Conservation (phyloP, 37 sponge, comb jelly and placozoan genomes). For the Mnemiopsis leidyi region DNA sequence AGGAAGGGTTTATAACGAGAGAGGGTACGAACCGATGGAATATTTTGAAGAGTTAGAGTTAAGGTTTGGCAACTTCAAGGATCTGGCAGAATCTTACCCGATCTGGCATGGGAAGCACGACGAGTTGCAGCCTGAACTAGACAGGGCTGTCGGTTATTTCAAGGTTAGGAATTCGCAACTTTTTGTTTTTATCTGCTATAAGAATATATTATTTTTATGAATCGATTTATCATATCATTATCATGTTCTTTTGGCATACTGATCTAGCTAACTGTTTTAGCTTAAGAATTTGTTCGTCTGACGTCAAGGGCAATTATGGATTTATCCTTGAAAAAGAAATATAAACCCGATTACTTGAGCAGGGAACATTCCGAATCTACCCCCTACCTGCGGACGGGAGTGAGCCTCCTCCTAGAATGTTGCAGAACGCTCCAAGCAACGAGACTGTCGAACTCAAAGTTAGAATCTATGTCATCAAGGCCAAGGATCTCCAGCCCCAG, state of each 20-base stretch:
- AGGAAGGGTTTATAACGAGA: constrained; percentile 28
- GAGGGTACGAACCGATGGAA: constrained; percentile 66
- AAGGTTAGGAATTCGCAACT: constrained; percentile 1
- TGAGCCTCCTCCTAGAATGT: constrained; percentile 65
- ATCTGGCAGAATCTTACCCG: constrained; percentile 62
- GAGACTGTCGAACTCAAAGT: constrained; percentile 45
- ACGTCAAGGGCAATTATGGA: too few relatives aligned
- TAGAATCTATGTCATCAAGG: constrained; percentile 59
- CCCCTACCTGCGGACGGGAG: constrained; percentile 62
- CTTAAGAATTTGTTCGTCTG: too few relatives aligned
- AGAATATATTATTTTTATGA: too few relatives aligned
- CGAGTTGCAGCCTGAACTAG: constrained; percentile 15
- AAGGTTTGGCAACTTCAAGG: constrained; percentile 56
- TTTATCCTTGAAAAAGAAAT: too few relatives aligned
- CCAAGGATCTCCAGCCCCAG: constrained; percentile 48
- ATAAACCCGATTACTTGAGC: too few relatives aligned
- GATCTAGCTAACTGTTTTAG: too few relatives aligned
- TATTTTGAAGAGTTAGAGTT: constrained; percentile 65
- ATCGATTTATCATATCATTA: too few relatives aligned
- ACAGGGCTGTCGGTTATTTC: constrained; percentile 45
- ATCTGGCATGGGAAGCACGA: constrained; percentile 49
- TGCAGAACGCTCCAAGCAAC: constrained; percentile 56
- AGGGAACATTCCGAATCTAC: constrained; percentile 65
- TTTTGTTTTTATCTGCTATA: not conserved
- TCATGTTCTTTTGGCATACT: too few relatives aligned